phyloP scores from a whole-genome alignment of 2,888 invertebrate species.

The Isotomurus palustris region DNA sequence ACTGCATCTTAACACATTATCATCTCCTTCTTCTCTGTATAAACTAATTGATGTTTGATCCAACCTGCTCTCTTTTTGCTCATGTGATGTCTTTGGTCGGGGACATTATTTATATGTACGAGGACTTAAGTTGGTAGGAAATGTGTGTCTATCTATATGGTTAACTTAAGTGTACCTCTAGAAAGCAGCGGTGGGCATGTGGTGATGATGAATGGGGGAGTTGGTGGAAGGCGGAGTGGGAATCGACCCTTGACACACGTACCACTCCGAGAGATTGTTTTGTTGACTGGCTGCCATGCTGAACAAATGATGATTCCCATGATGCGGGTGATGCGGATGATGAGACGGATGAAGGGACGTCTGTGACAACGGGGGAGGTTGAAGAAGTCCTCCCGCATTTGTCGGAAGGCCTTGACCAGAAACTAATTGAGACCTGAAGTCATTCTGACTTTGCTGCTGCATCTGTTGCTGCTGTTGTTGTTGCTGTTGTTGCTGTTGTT shows the following conservation, averaged over 20 bases:
- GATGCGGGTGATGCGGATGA: conserved; percentile 46
- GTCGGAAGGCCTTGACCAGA: conserved; percentile 41
- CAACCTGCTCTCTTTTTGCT: too few relatives aligned
- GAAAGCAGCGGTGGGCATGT: conserved; percentile 46
- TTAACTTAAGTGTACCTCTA: too few relatives aligned
- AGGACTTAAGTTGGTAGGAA: too few relatives aligned
- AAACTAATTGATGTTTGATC: too few relatives aligned
- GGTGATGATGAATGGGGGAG: conserved; percentile 46
- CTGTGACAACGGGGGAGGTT: too few relatives aligned
- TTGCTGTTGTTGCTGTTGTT: conserved; percentile 48
- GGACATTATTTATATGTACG: too few relatives aligned
- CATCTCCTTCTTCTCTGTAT: too few relatives aligned
- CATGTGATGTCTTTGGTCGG: too few relatives aligned
- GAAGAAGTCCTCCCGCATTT: conserved; percentile 49
- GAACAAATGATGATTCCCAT: conserved; percentile 46
- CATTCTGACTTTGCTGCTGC: conserved; percentile 48
- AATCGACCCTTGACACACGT: conserved; percentile 69
- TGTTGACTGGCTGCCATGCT: conserved; percentile 49
- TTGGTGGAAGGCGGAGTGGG: conserved; percentile 61
- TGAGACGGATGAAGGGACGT: conserved; percentile 50
- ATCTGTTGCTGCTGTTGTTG: conserved; percentile 51
- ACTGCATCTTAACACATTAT: too few relatives aligned
- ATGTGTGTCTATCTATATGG: too few relatives aligned
- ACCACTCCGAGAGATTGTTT: conserved; percentile 72
- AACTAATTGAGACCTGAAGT: conserved; percentile 35